Conservation (phyloP, 2,888 invertebrate species). For the Napeogenes inachia region DNA sequence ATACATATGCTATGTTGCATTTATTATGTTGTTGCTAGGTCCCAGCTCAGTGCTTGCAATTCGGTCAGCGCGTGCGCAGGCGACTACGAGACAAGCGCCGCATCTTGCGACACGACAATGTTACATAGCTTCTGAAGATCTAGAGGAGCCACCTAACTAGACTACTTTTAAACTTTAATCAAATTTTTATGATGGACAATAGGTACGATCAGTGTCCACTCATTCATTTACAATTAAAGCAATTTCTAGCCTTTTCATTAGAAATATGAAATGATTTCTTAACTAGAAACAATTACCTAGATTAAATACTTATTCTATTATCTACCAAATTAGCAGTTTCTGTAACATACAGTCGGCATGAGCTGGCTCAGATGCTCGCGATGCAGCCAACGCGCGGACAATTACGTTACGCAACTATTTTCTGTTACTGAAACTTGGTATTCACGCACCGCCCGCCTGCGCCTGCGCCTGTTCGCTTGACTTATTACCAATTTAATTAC, state of each 20-base stretch:
- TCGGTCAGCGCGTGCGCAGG: constrained; percentile 12
- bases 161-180: too few relatives aligned
- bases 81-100: constrained; percentile 25
- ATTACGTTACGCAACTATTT: constrained; percentile 52
- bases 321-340: too few relatives aligned
- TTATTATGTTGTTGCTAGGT: constrained; percentile 19
- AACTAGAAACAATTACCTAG: too few relatives aligned
- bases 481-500: constrained; percentile 52
- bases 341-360: too few relatives aligned
- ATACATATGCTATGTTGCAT: constrained; percentile 5
- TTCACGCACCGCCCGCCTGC: constrained; percentile 38
- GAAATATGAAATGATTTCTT: too few relatives aligned
- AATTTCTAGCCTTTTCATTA: too few relatives aligned
- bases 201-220: too few relatives aligned
- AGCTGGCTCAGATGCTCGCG: constrained; percentile 27
- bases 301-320: too few relatives aligned
- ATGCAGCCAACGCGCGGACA: constrained; percentile 51
- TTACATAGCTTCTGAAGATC: constrained; percentile 19
- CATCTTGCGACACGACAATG: constrained; percentile 33
- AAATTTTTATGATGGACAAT: too few relatives aligned
- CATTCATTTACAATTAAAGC: too few relatives aligned
- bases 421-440: constrained; percentile 38
- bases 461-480: constrained; percentile 24
- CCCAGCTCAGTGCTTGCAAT: constrained; percentile 33
- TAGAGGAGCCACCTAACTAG: too few relatives aligned